Percentiles rank a stretch among this genome's conserved stretches.
Evolutionary conservation across 2,888 invertebrate species (phyloP).

Genomic region (Meiosimyza decipiens): DNA sequence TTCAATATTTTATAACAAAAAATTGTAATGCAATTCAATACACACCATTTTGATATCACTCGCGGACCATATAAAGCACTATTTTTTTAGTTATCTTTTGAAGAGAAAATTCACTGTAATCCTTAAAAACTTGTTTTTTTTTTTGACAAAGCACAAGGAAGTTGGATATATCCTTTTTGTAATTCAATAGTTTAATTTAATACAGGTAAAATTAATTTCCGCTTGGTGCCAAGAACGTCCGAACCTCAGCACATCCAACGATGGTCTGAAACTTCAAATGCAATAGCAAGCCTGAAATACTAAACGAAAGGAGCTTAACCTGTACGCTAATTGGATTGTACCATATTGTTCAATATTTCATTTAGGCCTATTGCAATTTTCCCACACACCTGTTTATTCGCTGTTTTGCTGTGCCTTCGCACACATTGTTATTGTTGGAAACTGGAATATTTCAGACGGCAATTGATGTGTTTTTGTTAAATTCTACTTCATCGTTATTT

Average conservation of each 20-base stretch:
- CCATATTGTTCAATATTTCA: conserved; percentile 53
- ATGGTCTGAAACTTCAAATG: conserved; percentile 59
- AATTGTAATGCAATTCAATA: conserved; percentile 42
- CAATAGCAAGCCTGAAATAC: conserved; percentile 53
- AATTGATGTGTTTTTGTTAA: neutral
- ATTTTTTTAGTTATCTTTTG: neutral
- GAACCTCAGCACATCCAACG: conserved; percentile 62
- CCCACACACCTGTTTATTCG: conserved; percentile 25
- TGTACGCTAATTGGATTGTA: conserved; percentile 65
- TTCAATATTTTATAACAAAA: conserved; percentile 4
- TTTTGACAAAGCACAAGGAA: too few species aligned
- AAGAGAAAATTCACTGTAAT: conserved; percentile 15
- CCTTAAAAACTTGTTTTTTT: conserved; percentile 8
- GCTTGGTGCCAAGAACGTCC: conserved; percentile 59
- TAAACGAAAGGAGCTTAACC: conserved; percentile 47
- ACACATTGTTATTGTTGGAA: conserved; percentile 1
- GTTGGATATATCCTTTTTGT: conserved; percentile 7
- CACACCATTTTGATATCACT: conserved; percentile 58
- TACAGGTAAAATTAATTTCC: conserved; percentile 34
- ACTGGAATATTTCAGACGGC: neutral
- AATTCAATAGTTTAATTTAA: neutral
- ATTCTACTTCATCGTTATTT: neutral
- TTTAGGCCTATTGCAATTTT: conserved; percentile 42
- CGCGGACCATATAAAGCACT: too few species aligned
- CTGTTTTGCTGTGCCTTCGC: neutral